Evolutionary conservation across 2,888 invertebrate genomes (phyloP).

Genomic region (Agrotis segetum): DNA sequence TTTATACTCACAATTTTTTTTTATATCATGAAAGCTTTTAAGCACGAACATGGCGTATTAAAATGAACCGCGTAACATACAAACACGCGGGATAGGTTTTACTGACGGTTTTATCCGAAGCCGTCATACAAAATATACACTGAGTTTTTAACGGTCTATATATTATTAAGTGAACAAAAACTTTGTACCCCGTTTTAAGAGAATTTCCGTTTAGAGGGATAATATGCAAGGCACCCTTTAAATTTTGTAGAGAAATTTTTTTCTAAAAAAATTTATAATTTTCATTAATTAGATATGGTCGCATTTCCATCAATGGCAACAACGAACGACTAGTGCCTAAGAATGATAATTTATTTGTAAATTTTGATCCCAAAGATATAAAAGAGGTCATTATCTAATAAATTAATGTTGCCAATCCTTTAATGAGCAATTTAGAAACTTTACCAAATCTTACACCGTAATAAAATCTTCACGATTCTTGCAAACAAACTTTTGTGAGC

Average conservation of each 20-base stretch:
- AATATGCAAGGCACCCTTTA: no score
- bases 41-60: slow-evolving; percentile 56
- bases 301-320: no score
- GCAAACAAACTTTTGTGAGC: slow-evolving; percentile 73
- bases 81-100: slow-evolving; percentile 35
- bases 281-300: no score
- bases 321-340: neutral
- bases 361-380: neutral
- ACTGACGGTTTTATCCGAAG: slow-evolving; percentile 32
- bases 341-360: neutral
- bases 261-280: no score
- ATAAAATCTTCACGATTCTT: slow-evolving; percentile 72
- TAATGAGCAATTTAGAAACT: slow-evolving; percentile 50
- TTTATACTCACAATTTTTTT: no score
- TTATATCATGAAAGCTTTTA: slow-evolving; percentile 62
- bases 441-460: slow-evolving; percentile 61
- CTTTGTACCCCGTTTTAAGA: no score
- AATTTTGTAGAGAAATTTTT: no score
- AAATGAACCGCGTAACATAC: slow-evolving; percentile 49
- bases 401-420: slow-evolving; percentile 42
- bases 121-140: slow-evolving; percentile 26
- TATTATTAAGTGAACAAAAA: no score
- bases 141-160: no score
- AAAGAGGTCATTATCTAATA: slow-evolving; percentile 8
- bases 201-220: no score